Conservation (phyloP, 2,113 vertebrate genomes). For the Ptilorrhoa leucosticta region DNA sequence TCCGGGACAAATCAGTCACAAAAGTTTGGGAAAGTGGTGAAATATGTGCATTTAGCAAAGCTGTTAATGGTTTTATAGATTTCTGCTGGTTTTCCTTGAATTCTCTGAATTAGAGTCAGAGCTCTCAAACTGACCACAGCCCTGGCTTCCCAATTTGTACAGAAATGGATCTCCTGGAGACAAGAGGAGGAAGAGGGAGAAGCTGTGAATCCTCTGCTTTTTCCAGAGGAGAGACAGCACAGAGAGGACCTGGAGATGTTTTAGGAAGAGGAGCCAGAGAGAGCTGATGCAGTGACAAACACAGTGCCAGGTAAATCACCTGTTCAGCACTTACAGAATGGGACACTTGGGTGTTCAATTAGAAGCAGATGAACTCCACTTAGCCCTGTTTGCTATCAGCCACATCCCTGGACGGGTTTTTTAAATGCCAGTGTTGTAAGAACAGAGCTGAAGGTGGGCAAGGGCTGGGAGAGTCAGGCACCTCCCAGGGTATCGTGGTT, state of each 20-base stretch:
- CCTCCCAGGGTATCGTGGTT: neutral
- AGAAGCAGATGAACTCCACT: neutral
- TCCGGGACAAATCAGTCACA: neutral
- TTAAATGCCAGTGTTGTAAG: neutral
- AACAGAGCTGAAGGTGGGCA: neutral
- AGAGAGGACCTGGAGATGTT: neutral
- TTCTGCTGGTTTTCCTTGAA: neutral
- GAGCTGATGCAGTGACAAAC: neutral
- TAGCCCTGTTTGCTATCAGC: neutral
- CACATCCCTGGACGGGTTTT: neutral
- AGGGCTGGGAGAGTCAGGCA: neutral
- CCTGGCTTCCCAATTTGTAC: neutral
- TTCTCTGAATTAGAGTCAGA: neutral
- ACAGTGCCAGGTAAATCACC: neutral
- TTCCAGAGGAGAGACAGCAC: no score
- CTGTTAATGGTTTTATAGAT: neutral
- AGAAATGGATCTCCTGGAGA: neutral
- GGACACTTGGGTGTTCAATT: accelerated
- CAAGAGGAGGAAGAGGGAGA: neutral
- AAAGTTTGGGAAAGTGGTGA: neutral
- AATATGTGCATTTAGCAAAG: neutral
- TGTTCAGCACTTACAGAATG: no score
- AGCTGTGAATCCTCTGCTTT: neutral
- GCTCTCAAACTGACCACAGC: neutral
- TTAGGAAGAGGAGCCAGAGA: neutral